phyloP scores from a whole-genome alignment of 2,113 vertebrate genomes.

The Neolamprologus modestus region DNA sequence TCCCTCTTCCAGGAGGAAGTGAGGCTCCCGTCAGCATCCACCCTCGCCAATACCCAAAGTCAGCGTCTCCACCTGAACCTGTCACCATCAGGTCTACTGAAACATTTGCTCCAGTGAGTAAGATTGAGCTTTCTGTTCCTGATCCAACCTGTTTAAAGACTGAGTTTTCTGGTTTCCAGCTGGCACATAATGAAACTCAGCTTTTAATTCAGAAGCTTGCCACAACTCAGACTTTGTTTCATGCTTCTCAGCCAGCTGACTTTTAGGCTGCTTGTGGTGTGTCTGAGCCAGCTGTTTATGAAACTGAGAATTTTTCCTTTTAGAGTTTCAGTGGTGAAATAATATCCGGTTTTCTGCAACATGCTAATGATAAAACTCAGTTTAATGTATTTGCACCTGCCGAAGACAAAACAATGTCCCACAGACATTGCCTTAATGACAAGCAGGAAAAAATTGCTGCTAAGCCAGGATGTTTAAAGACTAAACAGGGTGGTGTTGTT shows the following conservation, averaged over 20 bases:
- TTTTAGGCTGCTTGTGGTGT: neutral
- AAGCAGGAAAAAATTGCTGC: neutral
- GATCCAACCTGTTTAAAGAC: neutral
- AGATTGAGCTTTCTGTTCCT: neutral
- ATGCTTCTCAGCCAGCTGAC: neutral
- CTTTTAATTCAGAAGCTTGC: neutral
- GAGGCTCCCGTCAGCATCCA: neutral
- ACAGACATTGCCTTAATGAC: neutral
- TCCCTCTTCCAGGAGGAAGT: neutral
- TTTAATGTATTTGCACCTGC: neutral
- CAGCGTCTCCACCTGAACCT: neutral
- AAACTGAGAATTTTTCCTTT: neutral
- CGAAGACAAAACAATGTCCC: neutral
- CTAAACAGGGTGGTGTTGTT: neutral
- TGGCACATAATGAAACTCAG: neutral
- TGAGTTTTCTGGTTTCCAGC: neutral
- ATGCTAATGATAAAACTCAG: neutral
- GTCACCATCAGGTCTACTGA: neutral
- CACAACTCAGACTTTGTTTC: neutral
- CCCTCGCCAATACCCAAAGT: neutral
- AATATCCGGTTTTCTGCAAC: neutral
- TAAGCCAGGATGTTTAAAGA: neutral
- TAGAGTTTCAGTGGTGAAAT: neutral
- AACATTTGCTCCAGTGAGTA: neutral
- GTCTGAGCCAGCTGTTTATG: neutral